phyloP scores from a whole-genome alignment of 2,113 vertebrate genomes.

The Oreochromis aureus region DNA sequence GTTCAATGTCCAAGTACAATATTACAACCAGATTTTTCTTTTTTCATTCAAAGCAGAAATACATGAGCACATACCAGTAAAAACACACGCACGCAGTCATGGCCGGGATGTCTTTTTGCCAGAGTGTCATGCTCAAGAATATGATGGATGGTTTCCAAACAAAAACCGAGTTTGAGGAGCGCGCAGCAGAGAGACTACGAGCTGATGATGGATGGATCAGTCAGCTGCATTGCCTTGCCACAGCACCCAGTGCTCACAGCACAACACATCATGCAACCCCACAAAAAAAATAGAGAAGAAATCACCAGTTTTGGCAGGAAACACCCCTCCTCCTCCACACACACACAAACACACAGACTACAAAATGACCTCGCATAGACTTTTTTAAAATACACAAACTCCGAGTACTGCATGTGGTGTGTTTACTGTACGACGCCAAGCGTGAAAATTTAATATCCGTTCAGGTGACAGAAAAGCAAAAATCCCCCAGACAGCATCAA shows the following conservation, averaged over 20 bases:
- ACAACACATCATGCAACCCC: background rate
- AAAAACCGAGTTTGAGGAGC: constrained; percentile 59
- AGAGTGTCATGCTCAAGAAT: constrained; percentile 9
- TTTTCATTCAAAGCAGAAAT: background rate
- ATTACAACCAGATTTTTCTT: background rate
- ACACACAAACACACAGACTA: background rate
- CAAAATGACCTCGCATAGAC: constrained; percentile 2
- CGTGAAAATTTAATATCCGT: constrained; percentile 37
- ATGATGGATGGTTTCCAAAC: constrained; percentile 66
- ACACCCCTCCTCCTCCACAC: background rate
- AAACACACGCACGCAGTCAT: background rate
- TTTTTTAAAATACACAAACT: constrained; percentile 7
- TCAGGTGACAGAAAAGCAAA: background rate
- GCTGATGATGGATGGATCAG: constrained; percentile 51
- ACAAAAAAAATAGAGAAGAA: background rate
- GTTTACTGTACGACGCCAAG: constrained; percentile 11
- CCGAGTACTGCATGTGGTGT: background rate
- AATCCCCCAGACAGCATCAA: background rate
- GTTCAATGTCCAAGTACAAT: background rate
- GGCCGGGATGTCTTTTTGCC: background rate
- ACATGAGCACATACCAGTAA: background rate
- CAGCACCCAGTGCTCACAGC: background rate
- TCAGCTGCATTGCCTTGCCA: constrained; percentile 3
- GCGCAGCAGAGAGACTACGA: constrained; percentile 9
- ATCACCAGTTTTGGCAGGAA: background rate